These are phyloP conservation scores for Conger conger DNA, from an alignment of 2,113 vertebrate genomes.

Conservation along the genomic window DNA sequence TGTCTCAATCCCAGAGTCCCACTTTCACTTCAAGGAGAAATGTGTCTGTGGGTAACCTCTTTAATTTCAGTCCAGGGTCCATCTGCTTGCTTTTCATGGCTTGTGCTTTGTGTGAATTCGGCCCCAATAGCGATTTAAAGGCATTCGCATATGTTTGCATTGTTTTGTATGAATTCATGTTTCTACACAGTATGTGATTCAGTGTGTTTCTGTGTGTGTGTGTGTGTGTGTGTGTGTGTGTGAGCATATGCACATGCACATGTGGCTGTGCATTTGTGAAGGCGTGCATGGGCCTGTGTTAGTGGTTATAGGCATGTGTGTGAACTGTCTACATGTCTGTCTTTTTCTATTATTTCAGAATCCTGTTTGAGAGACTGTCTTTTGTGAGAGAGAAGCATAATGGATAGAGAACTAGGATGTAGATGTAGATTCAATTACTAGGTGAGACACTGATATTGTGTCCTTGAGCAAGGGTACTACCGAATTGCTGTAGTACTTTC, in stretches of 20 bases:
- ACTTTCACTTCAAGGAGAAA: not conserved
- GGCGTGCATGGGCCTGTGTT: not conserved
- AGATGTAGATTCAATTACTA: no score
- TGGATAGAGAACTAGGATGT: no score
- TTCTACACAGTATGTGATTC: no score
- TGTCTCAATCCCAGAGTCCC: not conserved
- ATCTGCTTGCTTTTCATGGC: not conserved
- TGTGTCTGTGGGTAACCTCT: conserved; percentile 2
- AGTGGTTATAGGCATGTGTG: not conserved
- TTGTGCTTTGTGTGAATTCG: not conserved
- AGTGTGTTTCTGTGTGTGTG: not conserved
- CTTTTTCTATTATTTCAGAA: not conserved
- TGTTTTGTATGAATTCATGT: no score
- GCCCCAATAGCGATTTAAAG: no score
- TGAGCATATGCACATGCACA: not conserved
- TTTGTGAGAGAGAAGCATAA: not conserved
- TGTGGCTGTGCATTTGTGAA: not conserved
- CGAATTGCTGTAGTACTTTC: no score
- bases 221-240: not conserved
- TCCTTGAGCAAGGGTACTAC: no score
- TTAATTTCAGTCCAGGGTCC: not conserved
- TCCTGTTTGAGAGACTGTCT: not conserved
- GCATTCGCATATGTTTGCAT: no score
- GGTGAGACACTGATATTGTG: no score
- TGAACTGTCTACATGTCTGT: not conserved